phyloP scores from a whole-genome alignment of 1,140 invertebrate species.

The Zeugodacus cucurbitae region DNA sequence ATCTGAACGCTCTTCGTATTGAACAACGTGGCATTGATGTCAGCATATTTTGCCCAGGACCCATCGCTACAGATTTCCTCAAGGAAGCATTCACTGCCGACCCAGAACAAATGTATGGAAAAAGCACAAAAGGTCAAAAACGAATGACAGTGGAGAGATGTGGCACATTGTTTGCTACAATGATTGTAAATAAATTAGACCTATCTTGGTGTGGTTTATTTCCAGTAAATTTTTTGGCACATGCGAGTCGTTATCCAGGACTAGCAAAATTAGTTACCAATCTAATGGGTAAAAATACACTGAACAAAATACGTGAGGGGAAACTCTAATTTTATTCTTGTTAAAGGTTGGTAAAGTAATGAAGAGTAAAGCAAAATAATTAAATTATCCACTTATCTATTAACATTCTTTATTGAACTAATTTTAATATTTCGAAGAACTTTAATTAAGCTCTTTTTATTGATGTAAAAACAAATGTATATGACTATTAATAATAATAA shows the following conservation, averaged over 20 bases:
- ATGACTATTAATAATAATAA: too few species aligned
- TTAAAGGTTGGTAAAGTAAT: neutral
- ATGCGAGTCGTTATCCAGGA: conserved; percentile 74
- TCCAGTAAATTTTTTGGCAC: conserved; percentile 73
- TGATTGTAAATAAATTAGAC: conserved; percentile 79
- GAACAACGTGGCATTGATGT: conserved; percentile 74
- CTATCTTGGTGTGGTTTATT: conserved; percentile 82
- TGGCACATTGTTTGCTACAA: conserved; percentile 77
- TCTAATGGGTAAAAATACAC: conserved; percentile 57
- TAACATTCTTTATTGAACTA: too few species aligned
- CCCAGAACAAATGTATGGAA: conserved; percentile 70
- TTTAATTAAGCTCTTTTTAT: too few species aligned
- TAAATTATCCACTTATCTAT: too few species aligned
- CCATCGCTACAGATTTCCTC: conserved; percentile 79
- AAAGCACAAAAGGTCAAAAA: conserved; percentile 68
- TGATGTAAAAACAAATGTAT: too few species aligned
- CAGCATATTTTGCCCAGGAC: conserved; percentile 82
- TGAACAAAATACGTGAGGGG: conserved; percentile 66
- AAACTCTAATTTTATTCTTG: conserved; percentile 48
- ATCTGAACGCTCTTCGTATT: conserved; percentile 73
- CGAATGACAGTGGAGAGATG: conserved; percentile 78
- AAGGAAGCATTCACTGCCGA: conserved; percentile 76
- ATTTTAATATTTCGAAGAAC: too few species aligned
- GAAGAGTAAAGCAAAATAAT: too few species aligned
- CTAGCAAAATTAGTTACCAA: conserved; percentile 65